These are phyloP conservation scores for Hepsetus odoe DNA, from an alignment of 2,113 vertebrate genomes.

Conservation along the genomic window DNA sequence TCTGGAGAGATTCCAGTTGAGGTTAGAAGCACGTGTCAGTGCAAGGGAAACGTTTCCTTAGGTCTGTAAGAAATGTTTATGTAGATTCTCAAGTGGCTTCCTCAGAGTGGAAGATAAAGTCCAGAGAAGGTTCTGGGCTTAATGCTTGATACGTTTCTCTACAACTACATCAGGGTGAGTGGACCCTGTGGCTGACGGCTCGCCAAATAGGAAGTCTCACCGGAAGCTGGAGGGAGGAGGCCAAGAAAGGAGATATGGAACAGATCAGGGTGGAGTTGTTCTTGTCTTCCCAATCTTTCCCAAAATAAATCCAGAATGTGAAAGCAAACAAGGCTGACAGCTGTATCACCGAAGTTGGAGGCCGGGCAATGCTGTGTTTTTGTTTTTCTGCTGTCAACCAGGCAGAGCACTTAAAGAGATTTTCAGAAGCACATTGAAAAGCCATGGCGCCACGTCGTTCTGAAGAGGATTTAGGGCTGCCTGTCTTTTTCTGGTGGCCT, in stretches of 20 bases:
- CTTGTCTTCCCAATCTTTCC: background rate
- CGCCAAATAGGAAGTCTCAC: constrained; percentile 9
- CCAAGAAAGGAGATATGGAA: constrained; percentile 33
- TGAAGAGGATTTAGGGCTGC: background rate
- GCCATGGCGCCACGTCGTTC: background rate
- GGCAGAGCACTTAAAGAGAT: background rate
- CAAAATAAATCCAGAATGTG: constrained; percentile 8
- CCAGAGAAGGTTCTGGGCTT: background rate
- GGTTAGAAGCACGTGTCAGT: background rate
- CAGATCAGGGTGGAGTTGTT: background rate
- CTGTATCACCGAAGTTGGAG: background rate
- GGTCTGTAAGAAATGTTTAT: background rate
- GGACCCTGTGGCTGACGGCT: background rate
- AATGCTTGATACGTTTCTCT: background rate
- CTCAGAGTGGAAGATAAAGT: background rate
- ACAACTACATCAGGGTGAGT: too few relatives aligned
- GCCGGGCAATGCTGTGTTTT: background rate
- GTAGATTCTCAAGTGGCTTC: background rate
- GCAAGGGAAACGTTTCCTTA: constrained; percentile 1
- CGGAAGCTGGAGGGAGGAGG: constrained; percentile 21
- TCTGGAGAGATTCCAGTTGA: background rate
- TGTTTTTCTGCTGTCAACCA: background rate
- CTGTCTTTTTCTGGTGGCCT: constrained; percentile 55
- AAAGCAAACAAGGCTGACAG: background rate
- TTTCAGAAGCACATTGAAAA: background rate